Evolutionary conservation across 2,797 vertebrate genomes (phyloP), one percentile per base, ranked within the genome.

Genomic region (Hybognathus amarus): DNA sequence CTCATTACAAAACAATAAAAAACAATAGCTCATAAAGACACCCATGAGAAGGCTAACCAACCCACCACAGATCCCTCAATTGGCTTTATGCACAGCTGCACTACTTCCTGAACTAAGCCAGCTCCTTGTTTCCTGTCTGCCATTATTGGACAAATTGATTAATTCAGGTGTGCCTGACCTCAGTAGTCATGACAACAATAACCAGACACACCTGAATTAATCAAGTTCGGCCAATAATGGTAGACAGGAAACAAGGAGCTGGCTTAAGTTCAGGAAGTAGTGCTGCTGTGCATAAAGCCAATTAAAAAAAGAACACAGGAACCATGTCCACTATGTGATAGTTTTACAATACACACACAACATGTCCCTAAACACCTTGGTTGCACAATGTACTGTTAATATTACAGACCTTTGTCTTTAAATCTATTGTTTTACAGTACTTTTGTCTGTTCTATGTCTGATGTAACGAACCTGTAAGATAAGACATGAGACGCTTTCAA

Each of bases 381-480:
- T 38, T 77, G 17, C 38, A 64, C 10, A 3, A 1, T 64, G 22
- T 1, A 17, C 13, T 17, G 2, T 3, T 30, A 63, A 52, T 27
- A 12, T 17, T 36, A 40, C 6, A 17, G n/a, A 18, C 15, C 18
- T 67, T 67, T 45, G 45, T 54, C 71, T 56, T 76, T 45, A 54
- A 67, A 54, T 20, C 22, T 11, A 18, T 83, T 77, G 81, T 83
- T 68, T 68, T 15, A 24, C 24, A 59, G 5, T 10, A 47, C 63
- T 47, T 76, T 83, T 83, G 54, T 76, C 74, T 76, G 63, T 77
- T 77, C 17, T 13, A 12, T 27, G 40, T 59, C 33, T 83, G 81
- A 68, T 83, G 81, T 59, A 83, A 83, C 38, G 9, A 18, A 42
- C 73, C 61, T 83, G 73, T 68, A 83, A 82, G 71, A 59, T 40